phyloP scores from a whole-genome alignment of 2,797 vertebrate genomes.

The Acrossocheilus wenchowensis region DNA sequence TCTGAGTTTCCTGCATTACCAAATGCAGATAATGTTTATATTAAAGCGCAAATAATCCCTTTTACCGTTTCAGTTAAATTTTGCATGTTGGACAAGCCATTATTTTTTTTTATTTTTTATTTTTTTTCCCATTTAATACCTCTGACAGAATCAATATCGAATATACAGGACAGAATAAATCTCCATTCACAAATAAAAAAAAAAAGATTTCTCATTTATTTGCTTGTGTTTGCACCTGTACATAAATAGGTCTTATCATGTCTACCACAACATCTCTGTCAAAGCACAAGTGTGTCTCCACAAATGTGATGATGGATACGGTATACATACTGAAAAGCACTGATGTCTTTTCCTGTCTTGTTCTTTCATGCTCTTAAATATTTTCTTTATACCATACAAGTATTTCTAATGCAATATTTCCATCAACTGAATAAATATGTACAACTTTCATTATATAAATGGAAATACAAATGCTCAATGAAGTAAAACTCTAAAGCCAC shows the following conservation, averaged over 20 bases:
- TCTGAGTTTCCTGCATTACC: background rate
- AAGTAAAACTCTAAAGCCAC: no score
- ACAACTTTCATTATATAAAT: background rate
- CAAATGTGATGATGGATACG: conserved; percentile 10
- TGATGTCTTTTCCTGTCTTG: background rate
- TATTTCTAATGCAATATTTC: background rate
- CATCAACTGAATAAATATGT: background rate
- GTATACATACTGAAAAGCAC: conserved; percentile 4
- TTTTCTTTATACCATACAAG: background rate
- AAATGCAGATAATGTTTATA: background rate
- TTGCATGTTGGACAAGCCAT: background rate
- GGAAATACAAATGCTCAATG: background rate
- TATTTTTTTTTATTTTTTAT: background rate
- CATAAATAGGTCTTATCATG: conserved; percentile 6
- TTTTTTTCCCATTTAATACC: background rate
- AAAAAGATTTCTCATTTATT: background rate
- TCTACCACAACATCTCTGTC: conserved; percentile 17
- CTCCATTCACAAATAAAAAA: background rate
- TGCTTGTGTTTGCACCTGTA: background rate
- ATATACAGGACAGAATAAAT: background rate
- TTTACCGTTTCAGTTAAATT: background rate
- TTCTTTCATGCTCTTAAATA: conserved; percentile 46
- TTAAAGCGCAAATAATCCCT: background rate
- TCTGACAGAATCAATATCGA: background rate
- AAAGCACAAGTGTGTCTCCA: conserved; percentile 27